Evolutionary conservation across 2,113 vertebrate genomes (phyloP).

Genomic region (Hyla sarda): DNA sequence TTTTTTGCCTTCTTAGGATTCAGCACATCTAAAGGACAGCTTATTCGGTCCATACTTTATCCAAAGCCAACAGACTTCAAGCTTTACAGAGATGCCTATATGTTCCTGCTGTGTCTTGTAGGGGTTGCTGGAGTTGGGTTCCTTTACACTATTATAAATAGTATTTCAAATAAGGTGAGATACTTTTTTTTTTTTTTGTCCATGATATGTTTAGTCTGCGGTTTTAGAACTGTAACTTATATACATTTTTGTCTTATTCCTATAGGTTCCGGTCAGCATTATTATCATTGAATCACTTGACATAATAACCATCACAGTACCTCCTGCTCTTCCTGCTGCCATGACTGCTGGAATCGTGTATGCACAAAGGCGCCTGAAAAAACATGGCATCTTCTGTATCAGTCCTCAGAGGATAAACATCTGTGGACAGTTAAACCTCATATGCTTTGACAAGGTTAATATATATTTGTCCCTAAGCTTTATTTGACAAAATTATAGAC

Average conservation of each 20-base stretch:
- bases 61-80: slow-evolving; percentile 98
- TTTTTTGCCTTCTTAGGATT: slow-evolving; percentile 78
- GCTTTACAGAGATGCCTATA: slow-evolving; percentile 94
- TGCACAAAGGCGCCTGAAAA: slow-evolving; percentile 90
- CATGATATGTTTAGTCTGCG: background rate
- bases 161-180: slow-evolving; percentile 84
- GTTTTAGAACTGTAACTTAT: background rate
- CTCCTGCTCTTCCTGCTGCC: slow-evolving; percentile 94
- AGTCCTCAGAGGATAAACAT: slow-evolving; percentile 98
- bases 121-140: slow-evolving; percentile 91
- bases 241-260: background rate
- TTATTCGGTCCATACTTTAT: slow-evolving; percentile 95
- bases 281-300: slow-evolving; percentile 95
- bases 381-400: slow-evolving; percentile 94
- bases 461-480: background rate
- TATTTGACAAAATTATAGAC: background rate
- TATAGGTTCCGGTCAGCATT: slow-evolving; percentile 79
- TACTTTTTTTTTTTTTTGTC: background rate
- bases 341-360: slow-evolving; percentile 97
- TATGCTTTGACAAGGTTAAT: slow-evolving; percentile 96
- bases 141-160: slow-evolving; percentile 89
- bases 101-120: slow-evolving; percentile 94
- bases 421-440: slow-evolving; percentile 95
- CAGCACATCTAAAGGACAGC: slow-evolving; percentile 95
- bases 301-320: slow-evolving; percentile 98